phyloP scores from a whole-genome alignment of 2,797 vertebrate genomes.

The Anabacerthia variegaticeps region DNA sequence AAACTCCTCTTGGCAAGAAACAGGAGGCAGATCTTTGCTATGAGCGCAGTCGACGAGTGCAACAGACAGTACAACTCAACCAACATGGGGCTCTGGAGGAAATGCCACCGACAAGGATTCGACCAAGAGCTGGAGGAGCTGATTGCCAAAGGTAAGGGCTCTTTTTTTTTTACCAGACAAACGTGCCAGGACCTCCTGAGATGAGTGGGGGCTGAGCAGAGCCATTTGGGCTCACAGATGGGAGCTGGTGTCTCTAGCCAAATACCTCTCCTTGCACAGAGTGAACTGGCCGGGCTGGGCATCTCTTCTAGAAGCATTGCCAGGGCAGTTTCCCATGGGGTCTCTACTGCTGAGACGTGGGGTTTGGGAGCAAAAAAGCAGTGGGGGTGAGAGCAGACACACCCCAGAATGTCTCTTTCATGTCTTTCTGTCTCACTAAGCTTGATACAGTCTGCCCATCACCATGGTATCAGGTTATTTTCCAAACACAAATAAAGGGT shows the following conservation, averaged over 20 bases:
- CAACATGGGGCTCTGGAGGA: constrained; percentile 98
- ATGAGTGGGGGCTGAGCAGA: background rate
- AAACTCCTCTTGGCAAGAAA: constrained; percentile 90
- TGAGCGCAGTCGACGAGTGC: constrained; percentile 95
- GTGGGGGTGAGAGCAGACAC: background rate
- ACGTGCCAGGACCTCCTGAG: background rate
- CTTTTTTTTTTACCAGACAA: background rate
- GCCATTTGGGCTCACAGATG: background rate
- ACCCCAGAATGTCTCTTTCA: background rate
- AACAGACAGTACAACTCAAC: constrained; percentile 96
- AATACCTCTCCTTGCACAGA: background rate
- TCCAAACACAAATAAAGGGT: background rate
- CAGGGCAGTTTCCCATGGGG: background rate
- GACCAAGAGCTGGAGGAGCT: constrained; percentile 92
- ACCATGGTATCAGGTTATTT: constrained; percentile 37
- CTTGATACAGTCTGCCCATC: background rate
- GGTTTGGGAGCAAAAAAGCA: background rate
- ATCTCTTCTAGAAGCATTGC: background rate
- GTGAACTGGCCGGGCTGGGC: background rate
- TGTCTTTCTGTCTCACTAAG: background rate
- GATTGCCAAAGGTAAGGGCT: constrained; percentile 91
- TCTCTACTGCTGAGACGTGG: background rate
- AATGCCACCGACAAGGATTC: constrained; percentile 91
- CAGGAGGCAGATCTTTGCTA: constrained; percentile 94
- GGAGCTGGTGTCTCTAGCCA: background rate